phyloP scores from a whole-genome alignment of 2,888 invertebrate species.

The Yponomeuta evonymella region DNA sequence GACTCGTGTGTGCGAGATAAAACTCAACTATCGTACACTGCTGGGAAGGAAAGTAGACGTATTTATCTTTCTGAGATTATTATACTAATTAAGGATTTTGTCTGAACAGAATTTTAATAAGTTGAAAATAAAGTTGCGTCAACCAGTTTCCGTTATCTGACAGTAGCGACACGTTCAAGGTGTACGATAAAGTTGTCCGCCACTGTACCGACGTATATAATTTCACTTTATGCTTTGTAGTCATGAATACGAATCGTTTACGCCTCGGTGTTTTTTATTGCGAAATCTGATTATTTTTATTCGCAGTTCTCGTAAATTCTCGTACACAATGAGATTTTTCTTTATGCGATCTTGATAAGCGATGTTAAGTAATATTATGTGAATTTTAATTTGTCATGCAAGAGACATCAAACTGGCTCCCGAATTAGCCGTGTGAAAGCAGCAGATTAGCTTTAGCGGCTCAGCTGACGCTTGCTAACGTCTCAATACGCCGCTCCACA shows the following conservation, averaged over 20 bases:
- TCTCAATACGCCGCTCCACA: slow-evolving; percentile 69
- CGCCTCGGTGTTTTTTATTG: slow-evolving; percentile 49
- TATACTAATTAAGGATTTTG: neutral
- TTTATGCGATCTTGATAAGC: slow-evolving; percentile 55
- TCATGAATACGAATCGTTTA: slow-evolving; percentile 46
- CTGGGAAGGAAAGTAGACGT: neutral
- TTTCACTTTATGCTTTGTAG: slow-evolving; percentile 50
- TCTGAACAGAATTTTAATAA: neutral
- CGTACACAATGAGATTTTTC: slow-evolving; percentile 49
- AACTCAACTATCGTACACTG: neutral
- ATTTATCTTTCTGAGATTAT: neutral
- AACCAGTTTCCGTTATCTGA: neutral
- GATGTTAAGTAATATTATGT: slow-evolving; percentile 22
- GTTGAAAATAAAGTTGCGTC: neutral
- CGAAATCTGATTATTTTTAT: slow-evolving; percentile 47
- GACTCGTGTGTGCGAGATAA: slow-evolving; percentile 26
- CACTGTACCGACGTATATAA: slow-evolving; percentile 32
- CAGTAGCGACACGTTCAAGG: neutral
- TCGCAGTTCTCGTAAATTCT: slow-evolving; percentile 46
- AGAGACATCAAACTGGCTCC: slow-evolving; percentile 35
- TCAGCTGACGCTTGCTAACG: slow-evolving; percentile 57
- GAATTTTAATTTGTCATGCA: slow-evolving; percentile 56
- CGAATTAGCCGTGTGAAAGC: slow-evolving; percentile 52
- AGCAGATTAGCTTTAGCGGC: slow-evolving; percentile 55
- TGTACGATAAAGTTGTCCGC: neutral